Evolutionary conservation across 2,797 vertebrate genomes (phyloP).

Genomic region (Protosalanx chinensis): DNA sequence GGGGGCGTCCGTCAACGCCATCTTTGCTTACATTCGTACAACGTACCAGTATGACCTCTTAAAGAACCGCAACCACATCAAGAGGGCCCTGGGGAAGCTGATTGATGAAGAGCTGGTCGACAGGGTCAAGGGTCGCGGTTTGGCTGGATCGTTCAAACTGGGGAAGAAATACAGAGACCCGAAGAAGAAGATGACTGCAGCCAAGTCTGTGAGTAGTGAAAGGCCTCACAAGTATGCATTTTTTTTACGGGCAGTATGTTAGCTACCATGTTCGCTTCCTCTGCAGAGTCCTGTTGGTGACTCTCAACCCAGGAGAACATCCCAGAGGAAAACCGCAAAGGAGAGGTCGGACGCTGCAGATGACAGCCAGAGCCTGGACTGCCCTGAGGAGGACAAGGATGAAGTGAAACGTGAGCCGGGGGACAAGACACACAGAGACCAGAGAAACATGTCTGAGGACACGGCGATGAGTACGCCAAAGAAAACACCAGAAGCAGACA

Average conservation of each 20-base stretch:
- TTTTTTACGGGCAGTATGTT: neutral
- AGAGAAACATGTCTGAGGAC: conserved; percentile 28
- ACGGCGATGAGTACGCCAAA: conserved; percentile 31
- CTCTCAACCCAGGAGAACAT: conserved; percentile 61
- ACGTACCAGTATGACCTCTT: conserved; percentile 85
- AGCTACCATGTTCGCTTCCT: conserved; percentile 13
- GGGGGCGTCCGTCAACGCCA: conserved; percentile 86
- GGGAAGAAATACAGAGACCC: conserved; percentile 93
- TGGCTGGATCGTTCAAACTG: conserved; percentile 91
- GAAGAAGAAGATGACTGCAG: conserved; percentile 70
- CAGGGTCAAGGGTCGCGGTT: conserved; percentile 91
- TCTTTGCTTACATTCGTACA: conserved; percentile 88
- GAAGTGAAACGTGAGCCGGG: conserved; percentile 49
- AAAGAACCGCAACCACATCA: conserved; percentile 87
- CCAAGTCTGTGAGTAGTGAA: conserved; percentile 76
- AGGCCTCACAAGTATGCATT: neutral
- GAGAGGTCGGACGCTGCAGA: conserved; percentile 72
- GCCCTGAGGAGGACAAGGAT: conserved; percentile 56
- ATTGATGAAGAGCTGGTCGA: conserved; percentile 85
- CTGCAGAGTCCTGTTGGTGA: conserved; percentile 55
- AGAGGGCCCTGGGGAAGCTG: conserved; percentile 84
- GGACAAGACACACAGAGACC: conserved; percentile 32
- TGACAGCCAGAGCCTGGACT: conserved; percentile 50
- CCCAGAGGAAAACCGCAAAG: conserved; percentile 67
- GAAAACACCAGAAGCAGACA: conserved; percentile 38